Conservation (phyloP, 2,888 invertebrate species). For the Caradrina kadenii region DNA sequence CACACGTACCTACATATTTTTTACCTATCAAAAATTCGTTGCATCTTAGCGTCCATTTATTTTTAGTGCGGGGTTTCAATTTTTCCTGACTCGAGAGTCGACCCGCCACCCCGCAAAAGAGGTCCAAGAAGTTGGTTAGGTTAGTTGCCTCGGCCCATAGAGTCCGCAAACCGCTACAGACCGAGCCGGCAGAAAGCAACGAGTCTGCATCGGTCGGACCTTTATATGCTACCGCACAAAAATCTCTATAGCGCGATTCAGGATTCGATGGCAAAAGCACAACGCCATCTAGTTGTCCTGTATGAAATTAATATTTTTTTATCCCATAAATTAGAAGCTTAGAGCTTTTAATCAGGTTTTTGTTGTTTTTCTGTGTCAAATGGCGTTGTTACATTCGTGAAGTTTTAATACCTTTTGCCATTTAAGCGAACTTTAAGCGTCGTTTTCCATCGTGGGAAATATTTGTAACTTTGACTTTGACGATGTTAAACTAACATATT, state of each 20-base stretch:
- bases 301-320: constrained; percentile 16
- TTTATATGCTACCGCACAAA: constrained; percentile 54
- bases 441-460: constrained; percentile 31
- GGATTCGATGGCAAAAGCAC: constrained; percentile 34
- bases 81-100: constrained; percentile 87
- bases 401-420: constrained; percentile 28
- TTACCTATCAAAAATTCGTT: constrained; percentile 53
- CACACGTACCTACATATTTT: not conserved
- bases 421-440: constrained; percentile 28
- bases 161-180: constrained; percentile 93
- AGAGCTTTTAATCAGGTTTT: constrained; percentile 12
- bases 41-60: not conserved
- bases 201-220: constrained; percentile 37
- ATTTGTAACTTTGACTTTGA: constrained; percentile 7
- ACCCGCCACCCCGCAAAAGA: constrained; percentile 87
- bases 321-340: constrained; percentile 21
- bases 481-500: not conserved
- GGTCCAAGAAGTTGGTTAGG: constrained; percentile 90
- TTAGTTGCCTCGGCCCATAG: constrained; percentile 90
- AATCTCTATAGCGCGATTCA: constrained; percentile 73
- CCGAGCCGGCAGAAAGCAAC: constrained; percentile 93
- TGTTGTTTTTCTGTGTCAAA: constrained; percentile 27
- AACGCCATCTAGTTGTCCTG: constrained; percentile 70
- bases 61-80: constrained; percentile 84
- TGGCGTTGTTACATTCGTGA: constrained; percentile 7